Evolutionary conservation across 2,113 vertebrate species (phyloP), one percentile per base, ranked within the genome.

Genomic region (Melanostigma gelatinosum): DNA sequence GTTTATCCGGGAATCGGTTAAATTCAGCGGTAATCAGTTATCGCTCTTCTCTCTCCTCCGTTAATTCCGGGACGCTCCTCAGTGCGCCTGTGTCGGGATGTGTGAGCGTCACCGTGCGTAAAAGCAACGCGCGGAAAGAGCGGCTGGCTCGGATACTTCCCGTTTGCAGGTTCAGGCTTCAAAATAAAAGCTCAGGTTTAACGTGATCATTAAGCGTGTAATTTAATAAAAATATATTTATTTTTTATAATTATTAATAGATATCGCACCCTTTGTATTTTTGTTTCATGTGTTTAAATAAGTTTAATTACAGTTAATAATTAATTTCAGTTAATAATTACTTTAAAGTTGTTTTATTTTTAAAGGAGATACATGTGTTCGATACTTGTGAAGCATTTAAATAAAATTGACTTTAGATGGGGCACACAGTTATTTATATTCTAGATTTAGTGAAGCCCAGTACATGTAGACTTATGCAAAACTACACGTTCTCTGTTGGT

Each of bases 51-150:
- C 32, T 15, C 12, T 54, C 54, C 54, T 18, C 64, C 22, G 78
- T 13, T 83, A 32, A 85, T 79, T 83, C 79, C 83, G 72, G 77
- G 66, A 79, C 52, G 20, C 29, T 76, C 13, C 18, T n/a, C 24
- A 16, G 34, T 18, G 75, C 77, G 84, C 52, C n/a, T 69, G 74
- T 69, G 74, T 71, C 18, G 2, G 20, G 72, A 72, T 86, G 79
- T 32, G 12, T 3, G 74, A 67, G 84, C 88, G 90, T 92, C 86
- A 87, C 74, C 0, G 76, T 67, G 79, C 91, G 86, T 89, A 24
- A 48, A 52, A 20, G 24, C 50, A 54, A 34, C 75, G 71, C 58
- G 54, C 61, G 36, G n/a, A n/a, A 5, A 34, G 34, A 24, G 46
- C 71, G 48, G 12, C 44, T 9, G 11, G 34, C 22, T 34, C 44